Conservation (phyloP, 2,888 invertebrate genomes). For the Drosophila paramelanica region DNA sequence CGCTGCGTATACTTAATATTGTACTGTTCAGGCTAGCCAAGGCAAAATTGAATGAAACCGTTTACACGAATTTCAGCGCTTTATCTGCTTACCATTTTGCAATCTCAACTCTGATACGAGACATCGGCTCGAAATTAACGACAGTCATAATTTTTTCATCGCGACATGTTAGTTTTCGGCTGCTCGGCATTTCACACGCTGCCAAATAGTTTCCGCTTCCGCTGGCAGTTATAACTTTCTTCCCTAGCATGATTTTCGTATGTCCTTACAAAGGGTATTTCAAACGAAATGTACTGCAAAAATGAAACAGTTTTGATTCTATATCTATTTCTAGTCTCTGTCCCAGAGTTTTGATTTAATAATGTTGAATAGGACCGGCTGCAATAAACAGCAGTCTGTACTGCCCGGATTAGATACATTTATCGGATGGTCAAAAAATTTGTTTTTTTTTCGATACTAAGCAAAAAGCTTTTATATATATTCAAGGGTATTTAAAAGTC, state of each 20-base stretch:
- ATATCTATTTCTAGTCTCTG: too few relatives aligned
- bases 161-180: conserved; percentile 72
- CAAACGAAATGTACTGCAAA: too few relatives aligned
- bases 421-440: too few relatives aligned
- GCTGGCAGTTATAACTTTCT: conserved; percentile 68
- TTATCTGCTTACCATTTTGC: conserved; percentile 23
- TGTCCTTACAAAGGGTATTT: background rate
- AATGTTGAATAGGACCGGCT: too few relatives aligned
- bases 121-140: conserved; percentile 56
- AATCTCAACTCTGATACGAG: conserved; percentile 23
- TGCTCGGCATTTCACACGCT: conserved; percentile 72
- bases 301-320: too few relatives aligned
- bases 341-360: too few relatives aligned
- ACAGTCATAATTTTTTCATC: conserved; percentile 68
- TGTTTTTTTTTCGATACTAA: too few relatives aligned
- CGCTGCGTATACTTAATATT: conserved; percentile 32
- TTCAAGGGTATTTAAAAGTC: too few relatives aligned
- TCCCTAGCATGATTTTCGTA: conserved; percentile 13
- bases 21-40: conserved; percentile 1
- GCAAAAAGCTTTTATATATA: too few relatives aligned
- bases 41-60: conserved; percentile 60
- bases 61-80: conserved; percentile 21
- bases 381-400: too few relatives aligned
- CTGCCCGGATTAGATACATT: too few relatives aligned
- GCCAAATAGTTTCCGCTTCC: conserved; percentile 79